A percentile compares a stretch with the other conserved stretches of the same genome.
Conservation (phyloP, 2,888 invertebrate genomes). For the Thereva unica region DNA sequence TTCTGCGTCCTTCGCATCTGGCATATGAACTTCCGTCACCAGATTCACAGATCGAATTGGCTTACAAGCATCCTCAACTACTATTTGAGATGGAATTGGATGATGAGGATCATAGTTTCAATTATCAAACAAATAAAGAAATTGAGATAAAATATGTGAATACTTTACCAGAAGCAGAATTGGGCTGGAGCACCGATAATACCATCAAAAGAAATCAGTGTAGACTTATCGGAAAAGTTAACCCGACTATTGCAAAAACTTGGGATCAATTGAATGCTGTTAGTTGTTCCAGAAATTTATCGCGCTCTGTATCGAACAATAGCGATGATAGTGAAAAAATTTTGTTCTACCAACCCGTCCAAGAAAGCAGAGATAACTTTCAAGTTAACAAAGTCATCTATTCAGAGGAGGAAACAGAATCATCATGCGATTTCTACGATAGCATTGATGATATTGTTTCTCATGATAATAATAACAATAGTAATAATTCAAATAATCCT, state of each 20-base stretch:
- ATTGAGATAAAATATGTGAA: constrained; percentile 30
- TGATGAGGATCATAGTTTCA: constrained; percentile 6
- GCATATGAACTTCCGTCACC: constrained; percentile 30
- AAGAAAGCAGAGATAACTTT: constrained; percentile 40
- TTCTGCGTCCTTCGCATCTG: constrained; percentile 41
- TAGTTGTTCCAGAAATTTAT: constrained; percentile 1
- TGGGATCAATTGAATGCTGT: constrained; percentile 43
- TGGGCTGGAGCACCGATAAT: not conserved
- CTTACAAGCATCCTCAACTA: constrained; percentile 57
- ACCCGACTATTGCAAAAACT: constrained; percentile 43
- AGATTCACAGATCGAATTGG: constrained; percentile 47
- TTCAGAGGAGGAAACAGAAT: constrained; percentile 19
- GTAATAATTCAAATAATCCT: constrained; percentile 14
- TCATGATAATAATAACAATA: constrained; percentile 30
- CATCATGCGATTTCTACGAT: constrained; percentile 43
- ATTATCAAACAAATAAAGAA: constrained; percentile 25
- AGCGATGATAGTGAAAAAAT: constrained; percentile 41
- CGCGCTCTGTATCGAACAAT: constrained; percentile 37
- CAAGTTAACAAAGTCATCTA: constrained; percentile 43
- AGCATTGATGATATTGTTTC: constrained; percentile 43
- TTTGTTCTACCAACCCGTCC: constrained; percentile 37
- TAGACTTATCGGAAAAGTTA: constrained; percentile 43
- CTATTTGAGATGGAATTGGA: constrained; percentile 54
- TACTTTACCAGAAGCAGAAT: not conserved
- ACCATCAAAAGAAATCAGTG: constrained; percentile 19